Percentiles rank a stretch among this genome's conserved stretches.
These are phyloP conservation scores for Pachyramphus minor DNA, from an alignment of 2,113 vertebrate genomes.

Conservation along the genomic window DNA sequence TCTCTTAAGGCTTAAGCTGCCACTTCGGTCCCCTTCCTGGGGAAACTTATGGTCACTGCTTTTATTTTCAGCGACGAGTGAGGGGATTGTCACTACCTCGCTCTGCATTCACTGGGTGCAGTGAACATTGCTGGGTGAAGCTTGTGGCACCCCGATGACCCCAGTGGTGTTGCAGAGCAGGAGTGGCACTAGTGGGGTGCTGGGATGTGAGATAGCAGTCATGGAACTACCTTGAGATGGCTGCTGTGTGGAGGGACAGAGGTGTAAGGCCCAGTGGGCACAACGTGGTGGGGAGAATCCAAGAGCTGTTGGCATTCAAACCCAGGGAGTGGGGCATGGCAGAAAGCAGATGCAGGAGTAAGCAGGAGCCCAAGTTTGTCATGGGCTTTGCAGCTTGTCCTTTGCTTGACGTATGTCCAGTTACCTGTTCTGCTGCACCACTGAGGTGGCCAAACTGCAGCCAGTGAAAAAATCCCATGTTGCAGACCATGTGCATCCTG, in stretches of 20 bases:
- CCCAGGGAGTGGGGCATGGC: background rate
- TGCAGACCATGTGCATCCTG: background rate
- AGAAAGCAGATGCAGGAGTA: background rate
- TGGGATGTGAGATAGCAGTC: background rate
- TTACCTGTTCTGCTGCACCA: background rate
- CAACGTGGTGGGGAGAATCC: background rate
- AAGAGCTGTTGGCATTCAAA: background rate
- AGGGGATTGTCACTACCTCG: background rate
- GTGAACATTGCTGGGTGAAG: background rate
- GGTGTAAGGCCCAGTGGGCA: background rate
- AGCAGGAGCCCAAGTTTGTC: background rate
- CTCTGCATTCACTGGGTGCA: background rate
- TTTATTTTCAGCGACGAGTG: background rate
- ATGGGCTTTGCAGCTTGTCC: background rate
- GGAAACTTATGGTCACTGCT: background rate
- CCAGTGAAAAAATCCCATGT: background rate
- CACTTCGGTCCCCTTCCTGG: background rate
- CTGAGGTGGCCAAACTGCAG: background rate
- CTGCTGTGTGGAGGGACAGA: fast-evolving
- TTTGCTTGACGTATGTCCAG: fast-evolving
- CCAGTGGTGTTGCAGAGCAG: fast-evolving
- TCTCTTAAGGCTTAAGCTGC: background rate
- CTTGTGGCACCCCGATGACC: background rate
- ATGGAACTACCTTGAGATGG: background rate
- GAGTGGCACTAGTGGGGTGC: background rate